Percentiles rank a stretch among this genome's conserved stretches.
These are phyloP conservation scores for Sarcoramphus papa DNA, from an alignment of 2,797 vertebrate genomes.

Conservation along the genomic window DNA sequence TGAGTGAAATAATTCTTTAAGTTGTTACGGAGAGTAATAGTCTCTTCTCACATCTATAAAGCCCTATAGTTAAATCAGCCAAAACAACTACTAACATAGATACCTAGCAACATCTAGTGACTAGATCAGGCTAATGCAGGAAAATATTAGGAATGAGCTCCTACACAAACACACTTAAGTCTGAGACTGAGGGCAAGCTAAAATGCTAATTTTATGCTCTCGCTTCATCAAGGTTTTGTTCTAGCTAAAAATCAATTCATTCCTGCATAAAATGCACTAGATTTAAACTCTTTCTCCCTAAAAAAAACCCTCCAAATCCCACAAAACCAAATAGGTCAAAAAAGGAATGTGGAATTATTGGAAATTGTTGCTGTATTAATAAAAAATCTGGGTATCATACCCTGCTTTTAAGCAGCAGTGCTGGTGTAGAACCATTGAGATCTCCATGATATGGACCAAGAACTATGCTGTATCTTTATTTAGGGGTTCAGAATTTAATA, in stretches of 20 bases:
- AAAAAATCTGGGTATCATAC: not conserved
- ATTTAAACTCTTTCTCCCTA: not conserved
- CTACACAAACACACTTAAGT: accelerated
- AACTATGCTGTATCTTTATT: not conserved
- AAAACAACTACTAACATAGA: not conserved
- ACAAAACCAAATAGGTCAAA: not conserved
- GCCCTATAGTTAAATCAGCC: not conserved
- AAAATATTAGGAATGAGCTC: not conserved
- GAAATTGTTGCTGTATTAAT: not conserved
- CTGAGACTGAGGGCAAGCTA: not conserved
- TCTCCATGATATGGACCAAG: accelerated
- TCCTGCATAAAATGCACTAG: not conserved
- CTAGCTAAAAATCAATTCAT: not conserved
- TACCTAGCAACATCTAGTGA: slow-evolving; percentile 69
- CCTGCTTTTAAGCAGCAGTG: not conserved
- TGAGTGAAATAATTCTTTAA: not conserved
- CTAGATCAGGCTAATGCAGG: slow-evolving; percentile 11
- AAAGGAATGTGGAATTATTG: not conserved
- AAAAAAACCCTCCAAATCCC: not conserved
- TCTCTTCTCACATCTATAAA: not conserved
- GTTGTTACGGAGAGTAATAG: not conserved
- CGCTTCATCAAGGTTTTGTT: not conserved
- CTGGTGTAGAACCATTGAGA: not conserved
- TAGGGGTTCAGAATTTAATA: not conserved
- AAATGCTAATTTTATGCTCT: not conserved